A percentile compares a stretch with the other conserved stretches of the same genome.
These are phyloP conservation scores for Alca torda DNA, from an alignment of 2,797 vertebrate genomes.

Conservation along the genomic window DNA sequence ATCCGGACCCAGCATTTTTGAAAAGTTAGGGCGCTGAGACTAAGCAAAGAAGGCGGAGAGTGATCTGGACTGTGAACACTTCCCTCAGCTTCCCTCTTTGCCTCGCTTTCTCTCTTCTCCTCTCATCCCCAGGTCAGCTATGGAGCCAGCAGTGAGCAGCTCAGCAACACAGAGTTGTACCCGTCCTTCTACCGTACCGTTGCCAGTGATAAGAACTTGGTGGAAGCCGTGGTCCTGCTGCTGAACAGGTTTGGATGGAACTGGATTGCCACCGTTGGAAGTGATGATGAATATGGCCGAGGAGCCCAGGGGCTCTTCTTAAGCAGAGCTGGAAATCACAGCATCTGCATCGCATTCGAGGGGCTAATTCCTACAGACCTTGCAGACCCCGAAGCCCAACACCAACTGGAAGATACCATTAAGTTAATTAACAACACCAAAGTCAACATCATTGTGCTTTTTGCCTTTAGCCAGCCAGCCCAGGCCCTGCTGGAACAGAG, in stretches of 20 bases:
- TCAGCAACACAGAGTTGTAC: slow-evolving; percentile 80
- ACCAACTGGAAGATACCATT: slow-evolving; percentile 61
- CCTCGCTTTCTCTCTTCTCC: background rate
- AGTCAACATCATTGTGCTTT: slow-evolving; percentile 82
- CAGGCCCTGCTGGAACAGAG: slow-evolving; percentile 76
- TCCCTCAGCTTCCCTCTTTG: background rate
- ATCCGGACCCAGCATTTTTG: background rate
- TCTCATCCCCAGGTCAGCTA: slow-evolving; percentile 84
- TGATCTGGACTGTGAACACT: background rate
- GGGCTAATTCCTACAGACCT: slow-evolving; percentile 81
- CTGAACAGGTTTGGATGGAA: slow-evolving; percentile 83
- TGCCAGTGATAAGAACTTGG: slow-evolving; percentile 82
- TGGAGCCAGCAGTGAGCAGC: slow-evolving; percentile 81
- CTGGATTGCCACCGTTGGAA: slow-evolving; percentile 88
- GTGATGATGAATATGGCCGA: slow-evolving; percentile 85
- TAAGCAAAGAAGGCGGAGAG: background rate
- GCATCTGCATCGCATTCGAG: slow-evolving; percentile 87
- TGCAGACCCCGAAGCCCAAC: background rate
- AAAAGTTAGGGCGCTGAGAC: background rate
- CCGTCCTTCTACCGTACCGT: slow-evolving; percentile 90
- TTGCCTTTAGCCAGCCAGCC: slow-evolving; percentile 61
- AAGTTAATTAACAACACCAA: slow-evolving; percentile 66
- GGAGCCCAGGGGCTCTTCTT: slow-evolving; percentile 73
- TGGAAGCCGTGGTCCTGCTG: slow-evolving; percentile 76
- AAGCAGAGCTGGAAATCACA: slow-evolving; percentile 23